These are phyloP conservation scores for Psophia crepitans DNA, from an alignment of 2,113 vertebrate species.

Conservation along the genomic window DNA sequence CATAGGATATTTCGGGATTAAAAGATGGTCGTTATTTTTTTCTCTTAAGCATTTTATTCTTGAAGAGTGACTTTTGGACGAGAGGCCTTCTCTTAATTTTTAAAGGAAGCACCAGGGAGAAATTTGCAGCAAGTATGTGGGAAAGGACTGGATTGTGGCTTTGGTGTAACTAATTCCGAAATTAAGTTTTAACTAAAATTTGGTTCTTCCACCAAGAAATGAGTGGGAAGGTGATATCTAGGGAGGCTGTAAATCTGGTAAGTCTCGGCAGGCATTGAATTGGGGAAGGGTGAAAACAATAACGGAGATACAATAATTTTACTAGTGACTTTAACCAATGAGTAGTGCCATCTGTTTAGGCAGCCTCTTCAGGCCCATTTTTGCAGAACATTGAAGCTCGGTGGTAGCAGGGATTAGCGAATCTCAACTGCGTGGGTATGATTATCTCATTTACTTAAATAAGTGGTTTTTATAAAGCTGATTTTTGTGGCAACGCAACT, in stretches of 20 bases:
- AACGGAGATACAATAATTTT: background rate
- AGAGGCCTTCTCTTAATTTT: background rate
- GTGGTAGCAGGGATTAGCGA: background rate
- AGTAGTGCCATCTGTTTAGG: background rate
- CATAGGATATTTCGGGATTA: rapidly evolving
- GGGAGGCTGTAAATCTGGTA: background rate
- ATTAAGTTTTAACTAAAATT: background rate
- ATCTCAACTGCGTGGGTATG: rapidly evolving
- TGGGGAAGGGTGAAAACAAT: background rate
- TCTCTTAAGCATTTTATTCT: background rate
- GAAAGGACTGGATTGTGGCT: rapidly evolving
- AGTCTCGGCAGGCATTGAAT: rapidly evolving
- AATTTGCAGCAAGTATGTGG: background rate
- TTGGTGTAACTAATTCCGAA: background rate
- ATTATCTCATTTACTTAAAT: background rate
- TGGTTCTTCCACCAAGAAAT: background rate
- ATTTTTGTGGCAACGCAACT: background rate
- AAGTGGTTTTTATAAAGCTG: background rate
- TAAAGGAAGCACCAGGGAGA: background rate
- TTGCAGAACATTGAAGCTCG: background rate
- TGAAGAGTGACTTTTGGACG: background rate
- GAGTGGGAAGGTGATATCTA: rapidly evolving
- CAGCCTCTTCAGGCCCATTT: background rate
- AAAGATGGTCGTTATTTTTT: rapidly evolving
- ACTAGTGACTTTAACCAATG: background rate